Conservation (phyloP, 2,113 vertebrate species). For the Pelusios castaneus region DNA sequence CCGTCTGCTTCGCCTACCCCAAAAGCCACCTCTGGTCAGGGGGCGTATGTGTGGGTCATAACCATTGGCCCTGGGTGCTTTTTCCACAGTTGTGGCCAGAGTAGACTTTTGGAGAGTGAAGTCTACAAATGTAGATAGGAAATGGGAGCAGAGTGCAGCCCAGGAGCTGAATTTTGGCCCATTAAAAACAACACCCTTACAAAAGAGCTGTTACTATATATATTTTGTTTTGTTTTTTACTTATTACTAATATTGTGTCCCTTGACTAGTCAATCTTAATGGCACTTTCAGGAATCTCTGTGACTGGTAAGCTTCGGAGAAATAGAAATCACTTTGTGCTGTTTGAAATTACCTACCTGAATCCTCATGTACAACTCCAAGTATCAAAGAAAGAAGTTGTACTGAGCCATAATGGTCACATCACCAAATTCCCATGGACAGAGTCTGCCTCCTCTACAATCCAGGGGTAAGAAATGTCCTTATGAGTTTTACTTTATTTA, state of each 20-base stretch:
- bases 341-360: conserved; percentile 61
- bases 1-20: too few species aligned
- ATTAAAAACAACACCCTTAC: neutral
- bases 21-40: too few species aligned
- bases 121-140: neutral
- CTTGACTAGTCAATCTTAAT: neutral
- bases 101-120: neutral
- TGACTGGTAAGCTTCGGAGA: conserved; percentile 51
- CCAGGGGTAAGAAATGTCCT: conserved; percentile 37
- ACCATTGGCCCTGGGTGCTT: neutral
- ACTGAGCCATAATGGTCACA: neutral
- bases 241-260: neutral
- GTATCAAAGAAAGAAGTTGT: conserved; percentile 3
- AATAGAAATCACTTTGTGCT: conserved; percentile 39
- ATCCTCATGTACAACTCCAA: neutral
- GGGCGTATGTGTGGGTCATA: too few species aligned
- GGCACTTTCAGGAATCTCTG: conserved; percentile 60
- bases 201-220: neutral
- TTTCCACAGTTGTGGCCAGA: neutral
- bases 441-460: neutral
- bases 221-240: neutral
- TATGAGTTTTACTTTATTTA: neutral
- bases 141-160: neutral
- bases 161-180: neutral
- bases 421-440: neutral